phyloP scores from a whole-genome alignment of 2,113 vertebrate genomes.

The Falco punctatus region DNA sequence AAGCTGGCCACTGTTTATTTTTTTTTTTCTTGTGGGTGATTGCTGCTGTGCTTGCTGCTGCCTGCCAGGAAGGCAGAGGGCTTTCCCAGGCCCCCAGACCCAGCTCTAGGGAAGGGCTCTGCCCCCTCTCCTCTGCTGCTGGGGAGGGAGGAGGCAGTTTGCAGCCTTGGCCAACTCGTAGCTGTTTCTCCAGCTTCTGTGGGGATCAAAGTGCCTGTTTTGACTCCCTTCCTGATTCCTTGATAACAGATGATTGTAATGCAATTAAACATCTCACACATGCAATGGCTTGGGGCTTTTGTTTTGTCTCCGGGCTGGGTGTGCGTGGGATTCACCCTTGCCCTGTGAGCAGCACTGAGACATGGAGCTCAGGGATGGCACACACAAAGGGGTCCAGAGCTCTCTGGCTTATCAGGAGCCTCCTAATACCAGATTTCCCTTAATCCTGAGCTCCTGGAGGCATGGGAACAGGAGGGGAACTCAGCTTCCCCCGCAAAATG shows the following conservation, averaged over 20 bases:
- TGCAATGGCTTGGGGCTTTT: not conserved
- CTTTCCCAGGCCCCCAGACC: not conserved
- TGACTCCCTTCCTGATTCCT: not conserved
- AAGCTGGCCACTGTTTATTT: not conserved
- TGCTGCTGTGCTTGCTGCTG: not conserved
- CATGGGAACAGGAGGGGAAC: rapidly evolving
- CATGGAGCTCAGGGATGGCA: not conserved
- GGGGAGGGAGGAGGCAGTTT: not conserved
- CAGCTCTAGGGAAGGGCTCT: not conserved
- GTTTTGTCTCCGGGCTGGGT: conserved; percentile 14
- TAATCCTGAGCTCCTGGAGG: not conserved
- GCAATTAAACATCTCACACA: not conserved
- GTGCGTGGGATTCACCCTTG: not conserved
- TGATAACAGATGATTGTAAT: not conserved
- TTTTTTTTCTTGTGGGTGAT: not conserved
- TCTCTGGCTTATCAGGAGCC: not conserved
- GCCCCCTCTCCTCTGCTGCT: not conserved
- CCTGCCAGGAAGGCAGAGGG: rapidly evolving
- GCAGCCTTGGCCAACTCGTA: not conserved
- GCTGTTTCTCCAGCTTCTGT: conserved; percentile 7
- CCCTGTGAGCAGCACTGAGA: not conserved
- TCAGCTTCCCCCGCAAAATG: not conserved
- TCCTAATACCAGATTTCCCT: not conserved
- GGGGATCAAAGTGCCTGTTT: not conserved
- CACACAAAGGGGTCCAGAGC: not conserved